Conservation (phyloP, 1,140 invertebrate genomes). For the Araneus ventricosus region DNA sequence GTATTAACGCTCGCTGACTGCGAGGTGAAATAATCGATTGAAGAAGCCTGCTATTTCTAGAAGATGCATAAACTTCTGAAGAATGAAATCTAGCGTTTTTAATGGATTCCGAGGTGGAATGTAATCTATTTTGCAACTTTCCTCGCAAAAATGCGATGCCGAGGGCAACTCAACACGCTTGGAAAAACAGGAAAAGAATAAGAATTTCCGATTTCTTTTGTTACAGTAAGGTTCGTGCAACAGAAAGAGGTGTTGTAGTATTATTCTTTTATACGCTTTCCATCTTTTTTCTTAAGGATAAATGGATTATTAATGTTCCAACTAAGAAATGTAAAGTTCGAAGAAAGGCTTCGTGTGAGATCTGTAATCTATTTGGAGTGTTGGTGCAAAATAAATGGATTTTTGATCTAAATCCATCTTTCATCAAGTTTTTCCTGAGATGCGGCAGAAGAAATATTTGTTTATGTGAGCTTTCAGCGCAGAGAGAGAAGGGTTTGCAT, state of each 20-base stretch:
- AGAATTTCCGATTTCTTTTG: neutral
- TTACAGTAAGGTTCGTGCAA: no score
- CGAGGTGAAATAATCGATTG: neutral
- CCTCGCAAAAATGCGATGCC: neutral
- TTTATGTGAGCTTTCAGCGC: neutral
- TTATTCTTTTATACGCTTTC: neutral
- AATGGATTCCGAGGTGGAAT: neutral
- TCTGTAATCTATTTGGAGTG: neutral
- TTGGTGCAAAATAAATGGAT: constrained; percentile 4
- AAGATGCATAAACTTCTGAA: neutral
- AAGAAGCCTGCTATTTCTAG: neutral
- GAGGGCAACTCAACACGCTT: neutral
- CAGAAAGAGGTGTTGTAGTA: no score
- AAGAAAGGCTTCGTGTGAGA: neutral
- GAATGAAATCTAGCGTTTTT: neutral
- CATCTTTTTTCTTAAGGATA: neutral
- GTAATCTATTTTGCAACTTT: constrained; percentile 3
- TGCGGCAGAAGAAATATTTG: neutral
- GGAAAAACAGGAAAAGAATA: neutral
- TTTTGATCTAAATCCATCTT: constrained; percentile 14
- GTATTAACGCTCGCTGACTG: neutral
- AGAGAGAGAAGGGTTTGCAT: neutral
- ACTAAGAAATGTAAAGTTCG: neutral
- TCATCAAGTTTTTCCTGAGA: neutral
- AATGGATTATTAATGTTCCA: constrained; percentile 5